A percentile compares a stretch with the other conserved stretches of the same genome.
These are phyloP conservation scores for Lutraria lutraria DNA, from an alignment of 2,888 invertebrate species.

Conservation along the genomic window DNA sequence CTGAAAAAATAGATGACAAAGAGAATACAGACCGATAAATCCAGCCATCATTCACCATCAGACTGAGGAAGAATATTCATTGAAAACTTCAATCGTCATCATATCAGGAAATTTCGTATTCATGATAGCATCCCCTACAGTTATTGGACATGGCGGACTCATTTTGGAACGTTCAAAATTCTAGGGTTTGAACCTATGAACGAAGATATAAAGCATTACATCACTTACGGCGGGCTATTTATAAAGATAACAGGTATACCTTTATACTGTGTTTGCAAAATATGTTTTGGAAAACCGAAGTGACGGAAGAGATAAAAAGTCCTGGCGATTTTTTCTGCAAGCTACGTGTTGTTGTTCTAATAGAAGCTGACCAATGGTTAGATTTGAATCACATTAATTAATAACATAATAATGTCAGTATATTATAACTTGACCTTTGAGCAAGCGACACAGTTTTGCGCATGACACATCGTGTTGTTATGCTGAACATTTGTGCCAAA, in stretches of 20 bases:
- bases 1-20: conserved; percentile 80
- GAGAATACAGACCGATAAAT: conserved; percentile 85
- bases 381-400: no score
- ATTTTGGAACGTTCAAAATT: conserved; percentile 90
- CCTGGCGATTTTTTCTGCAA: no score
- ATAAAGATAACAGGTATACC: conserved; percentile 73
- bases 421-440: no score
- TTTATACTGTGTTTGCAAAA: conserved; percentile 70
- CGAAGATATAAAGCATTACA: conserved; percentile 76
- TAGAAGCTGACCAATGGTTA: no score
- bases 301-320: conserved; percentile 25
- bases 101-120: conserved; percentile 88
- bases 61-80: conserved; percentile 89
- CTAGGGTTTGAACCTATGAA: conserved; percentile 88
- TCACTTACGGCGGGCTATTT: conserved; percentile 77
- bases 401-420: no score
- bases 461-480: no score
- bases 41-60: conserved; percentile 88
- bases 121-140: conserved; percentile 87
- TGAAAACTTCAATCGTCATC: conserved; percentile 89
- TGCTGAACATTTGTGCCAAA: no score
- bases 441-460: no score
- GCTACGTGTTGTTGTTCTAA: no score
- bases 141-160: conserved; percentile 90
- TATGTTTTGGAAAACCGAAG: conserved; percentile 56